Percentiles rank a stretch among this genome's conserved stretches.
These are phyloP conservation scores for Camptogramma bilineatum DNA, from an alignment of 2,888 invertebrate species.

Conservation along the genomic window DNA sequence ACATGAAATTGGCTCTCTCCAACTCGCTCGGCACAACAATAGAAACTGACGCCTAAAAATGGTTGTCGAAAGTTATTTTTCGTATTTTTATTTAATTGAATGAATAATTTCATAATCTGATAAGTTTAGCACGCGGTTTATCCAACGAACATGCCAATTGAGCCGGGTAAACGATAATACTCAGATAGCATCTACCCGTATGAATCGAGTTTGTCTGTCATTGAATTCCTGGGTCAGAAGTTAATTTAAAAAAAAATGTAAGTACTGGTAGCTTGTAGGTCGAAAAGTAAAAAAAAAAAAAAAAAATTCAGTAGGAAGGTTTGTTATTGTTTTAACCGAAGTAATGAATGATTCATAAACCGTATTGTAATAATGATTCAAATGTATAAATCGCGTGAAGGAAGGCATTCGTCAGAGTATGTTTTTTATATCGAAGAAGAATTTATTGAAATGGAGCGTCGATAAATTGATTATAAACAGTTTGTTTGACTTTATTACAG, in stretches of 20 bases:
- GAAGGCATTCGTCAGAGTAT: slow-evolving; percentile 45
- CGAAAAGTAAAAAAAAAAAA: not conserved
- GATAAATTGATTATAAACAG: slow-evolving; percentile 35
- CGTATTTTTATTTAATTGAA: not conserved
- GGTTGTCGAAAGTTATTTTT: slow-evolving; percentile 12
- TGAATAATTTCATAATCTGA: not conserved
- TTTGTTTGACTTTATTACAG: slow-evolving; percentile 23
- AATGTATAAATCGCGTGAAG: slow-evolving; percentile 38
- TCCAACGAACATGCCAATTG: not conserved
- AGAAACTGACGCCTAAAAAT: slow-evolving; percentile 22
- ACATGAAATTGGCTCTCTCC: slow-evolving; percentile 37
- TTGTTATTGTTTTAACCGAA: slow-evolving; percentile 38
- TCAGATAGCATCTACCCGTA: slow-evolving; percentile 3
- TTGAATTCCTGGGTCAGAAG: not conserved
- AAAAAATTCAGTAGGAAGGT: slow-evolving; percentile 28
- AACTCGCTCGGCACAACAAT: slow-evolving; percentile 29
- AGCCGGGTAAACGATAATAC: not conserved
- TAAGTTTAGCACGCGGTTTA: not conserved
- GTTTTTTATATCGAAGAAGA: slow-evolving; percentile 33
- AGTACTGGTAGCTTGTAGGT: not conserved
- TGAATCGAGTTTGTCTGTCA: not conserved
- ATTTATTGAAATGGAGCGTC: slow-evolving; percentile 33
- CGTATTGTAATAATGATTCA: slow-evolving; percentile 39
- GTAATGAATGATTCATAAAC: slow-evolving; percentile 41
- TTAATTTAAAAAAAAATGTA: not conserved